Percentiles rank a stretch among this genome's conserved stretches.
phyloP scores from a whole-genome alignment of 2,888 invertebrate species.

The Cybosia mesomella region DNA sequence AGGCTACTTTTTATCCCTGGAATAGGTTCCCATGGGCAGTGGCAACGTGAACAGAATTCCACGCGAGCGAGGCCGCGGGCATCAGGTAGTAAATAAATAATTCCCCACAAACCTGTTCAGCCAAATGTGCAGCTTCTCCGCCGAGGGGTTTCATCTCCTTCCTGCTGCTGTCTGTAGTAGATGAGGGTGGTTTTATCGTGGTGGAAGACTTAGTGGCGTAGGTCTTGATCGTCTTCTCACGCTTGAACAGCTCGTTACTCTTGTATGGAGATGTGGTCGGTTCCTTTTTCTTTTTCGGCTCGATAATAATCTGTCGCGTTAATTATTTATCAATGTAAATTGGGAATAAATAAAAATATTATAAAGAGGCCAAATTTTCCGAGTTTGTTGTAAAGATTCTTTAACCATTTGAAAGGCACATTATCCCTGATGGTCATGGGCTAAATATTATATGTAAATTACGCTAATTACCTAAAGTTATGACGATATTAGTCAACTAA shows the following conservation, averaged over 20 bases:
- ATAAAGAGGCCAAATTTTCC: too few relatives aligned
- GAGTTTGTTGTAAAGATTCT: too few relatives aligned
- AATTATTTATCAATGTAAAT: not conserved
- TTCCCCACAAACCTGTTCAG: constrained; percentile 65
- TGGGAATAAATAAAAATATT: too few relatives aligned
- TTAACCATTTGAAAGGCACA: too few relatives aligned
- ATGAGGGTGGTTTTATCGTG: constrained; percentile 62
- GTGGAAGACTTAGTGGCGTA: constrained; percentile 64
- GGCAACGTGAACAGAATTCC: too few relatives aligned
- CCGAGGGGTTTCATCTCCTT: constrained; percentile 52
- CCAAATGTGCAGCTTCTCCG: constrained; percentile 64
- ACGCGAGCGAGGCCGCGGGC: too few relatives aligned
- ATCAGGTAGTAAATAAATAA: not conserved
- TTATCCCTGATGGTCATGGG: too few relatives aligned
- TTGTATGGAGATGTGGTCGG: constrained; percentile 47
- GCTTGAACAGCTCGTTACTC: constrained; percentile 54
- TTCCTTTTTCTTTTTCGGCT: constrained; percentile 65
- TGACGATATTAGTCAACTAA: too few relatives aligned
- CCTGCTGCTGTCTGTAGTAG: constrained; percentile 47
- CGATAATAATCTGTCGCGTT: constrained; percentile 26
- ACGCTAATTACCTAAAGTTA: too few relatives aligned
- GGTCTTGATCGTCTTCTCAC: constrained; percentile 59
- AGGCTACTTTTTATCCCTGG: too few relatives aligned
- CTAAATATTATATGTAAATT: too few relatives aligned
- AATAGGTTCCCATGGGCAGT: too few relatives aligned